These are phyloP conservation scores for Neelides sp. DNA, from an alignment of 1,140 invertebrate genomes.

Conservation along the genomic window DNA sequence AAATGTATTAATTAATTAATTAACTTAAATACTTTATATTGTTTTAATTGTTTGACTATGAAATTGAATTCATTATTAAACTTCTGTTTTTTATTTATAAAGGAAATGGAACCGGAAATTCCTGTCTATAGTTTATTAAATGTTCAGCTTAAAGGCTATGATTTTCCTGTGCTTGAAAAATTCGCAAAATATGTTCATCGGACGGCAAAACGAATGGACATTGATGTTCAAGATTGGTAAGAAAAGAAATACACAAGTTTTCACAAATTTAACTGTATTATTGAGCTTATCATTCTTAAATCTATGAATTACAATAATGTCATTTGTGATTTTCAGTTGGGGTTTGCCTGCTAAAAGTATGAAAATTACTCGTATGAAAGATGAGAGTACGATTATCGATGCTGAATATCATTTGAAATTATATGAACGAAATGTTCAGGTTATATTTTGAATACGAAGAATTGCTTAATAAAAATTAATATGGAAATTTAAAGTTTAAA, in stretches of 20 bases:
- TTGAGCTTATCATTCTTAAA: neutral
- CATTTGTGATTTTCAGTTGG: slow-evolving; percentile 45
- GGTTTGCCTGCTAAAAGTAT: slow-evolving; percentile 53
- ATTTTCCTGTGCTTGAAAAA: slow-evolving; percentile 63
- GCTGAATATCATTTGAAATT: slow-evolving; percentile 55
- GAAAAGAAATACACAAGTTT: slow-evolving; percentile 21
- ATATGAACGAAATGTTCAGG: slow-evolving; percentile 65
- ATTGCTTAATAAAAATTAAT: slow-evolving; percentile 1
- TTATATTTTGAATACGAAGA: no score
- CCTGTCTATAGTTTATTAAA: slow-evolving; percentile 61
- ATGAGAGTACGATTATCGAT: slow-evolving; percentile 48
- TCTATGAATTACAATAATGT: neutral
- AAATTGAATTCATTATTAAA: neutral
- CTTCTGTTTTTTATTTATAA: no score
- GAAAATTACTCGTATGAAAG: slow-evolving; percentile 55
- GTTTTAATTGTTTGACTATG: slow-evolving; percentile 3
- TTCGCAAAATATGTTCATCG: slow-evolving; percentile 64
- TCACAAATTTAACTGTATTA: no score
- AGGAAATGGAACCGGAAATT: slow-evolving; percentile 33
- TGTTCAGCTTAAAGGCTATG: slow-evolving; percentile 66
- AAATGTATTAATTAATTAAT: neutral
- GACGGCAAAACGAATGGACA: slow-evolving; percentile 54
- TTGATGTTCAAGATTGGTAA: slow-evolving; percentile 63
- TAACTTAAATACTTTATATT: neutral
- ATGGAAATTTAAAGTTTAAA: neutral